Evolutionary conservation across 2,113 vertebrate species (phyloP).

Genomic region (Dicrurus megarhynchus): DNA sequence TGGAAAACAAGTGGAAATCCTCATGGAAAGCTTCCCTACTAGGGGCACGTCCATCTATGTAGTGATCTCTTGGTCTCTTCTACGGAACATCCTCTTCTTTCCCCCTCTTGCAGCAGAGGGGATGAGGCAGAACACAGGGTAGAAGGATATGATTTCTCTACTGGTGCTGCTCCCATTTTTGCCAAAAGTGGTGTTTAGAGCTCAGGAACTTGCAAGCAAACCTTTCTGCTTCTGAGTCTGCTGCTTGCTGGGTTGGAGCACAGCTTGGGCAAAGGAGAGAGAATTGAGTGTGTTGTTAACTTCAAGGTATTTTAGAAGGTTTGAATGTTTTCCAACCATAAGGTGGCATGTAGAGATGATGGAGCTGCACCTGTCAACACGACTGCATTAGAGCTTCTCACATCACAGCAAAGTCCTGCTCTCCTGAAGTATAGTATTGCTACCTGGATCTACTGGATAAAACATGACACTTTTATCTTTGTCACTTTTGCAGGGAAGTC

Average conservation of each 20-base stretch:
- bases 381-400: not conserved
- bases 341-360: not conserved
- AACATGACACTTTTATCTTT: not conserved
- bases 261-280: not conserved
- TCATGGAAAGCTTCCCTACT: not conserved
- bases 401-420: not conserved
- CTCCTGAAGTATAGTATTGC: fast-evolving
- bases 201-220: not conserved
- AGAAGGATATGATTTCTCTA: not conserved
- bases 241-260: not conserved
- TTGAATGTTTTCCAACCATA: not conserved
- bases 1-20: not conserved
- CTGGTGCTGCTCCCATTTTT: not conserved
- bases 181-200: not conserved
- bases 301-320: not conserved
- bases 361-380: not conserved
- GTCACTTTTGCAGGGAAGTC: not conserved
- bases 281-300: not conserved
- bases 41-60: fast-evolving
- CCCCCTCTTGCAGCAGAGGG: not conserved
- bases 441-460: not conserved
- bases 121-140: not conserved
- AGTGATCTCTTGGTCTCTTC: not conserved
- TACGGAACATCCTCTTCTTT: not conserved
- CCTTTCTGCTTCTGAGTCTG: not conserved